phyloP scores from a whole-genome alignment of 2,888 invertebrate species.

The Lottia gigantea region DNA sequence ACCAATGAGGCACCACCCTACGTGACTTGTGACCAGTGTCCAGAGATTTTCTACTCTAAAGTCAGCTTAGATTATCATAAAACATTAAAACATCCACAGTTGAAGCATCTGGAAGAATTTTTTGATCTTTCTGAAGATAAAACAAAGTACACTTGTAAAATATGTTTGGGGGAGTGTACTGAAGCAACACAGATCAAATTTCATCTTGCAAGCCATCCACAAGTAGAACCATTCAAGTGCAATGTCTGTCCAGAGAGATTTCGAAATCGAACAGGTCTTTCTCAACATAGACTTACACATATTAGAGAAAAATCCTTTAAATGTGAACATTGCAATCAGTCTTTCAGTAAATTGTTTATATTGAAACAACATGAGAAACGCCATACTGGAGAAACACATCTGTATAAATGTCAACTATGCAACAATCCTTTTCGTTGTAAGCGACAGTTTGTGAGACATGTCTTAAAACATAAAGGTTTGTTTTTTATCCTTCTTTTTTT shows the following conservation, averaged over 20 bases:
- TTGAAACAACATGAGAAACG: slow-evolving; percentile 8
- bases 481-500: no score
- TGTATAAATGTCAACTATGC: background rate
- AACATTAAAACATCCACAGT: no score
- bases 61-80: no score
- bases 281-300: slow-evolving; percentile 1
- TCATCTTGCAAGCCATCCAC: background rate
- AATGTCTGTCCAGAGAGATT: background rate
- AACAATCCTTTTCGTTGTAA: background rate
- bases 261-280: background rate
- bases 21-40: no score
- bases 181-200: background rate
- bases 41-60: no score
- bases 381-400: background rate
- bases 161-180: background rate
- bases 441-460: background rate
- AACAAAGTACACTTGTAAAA: slow-evolving; percentile 1
- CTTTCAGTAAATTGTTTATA: background rate
- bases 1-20: no score
- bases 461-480: slow-evolving; percentile 2
- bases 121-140: background rate
- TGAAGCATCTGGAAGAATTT: no score
- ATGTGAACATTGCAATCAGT: background rate
- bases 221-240: background rate
- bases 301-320: background rate